Percentiles rank a stretch among this genome's conserved stretches.
Evolutionary conservation across 2,888 invertebrate species (phyloP).

Genomic region (Therioaphis trifolii): DNA sequence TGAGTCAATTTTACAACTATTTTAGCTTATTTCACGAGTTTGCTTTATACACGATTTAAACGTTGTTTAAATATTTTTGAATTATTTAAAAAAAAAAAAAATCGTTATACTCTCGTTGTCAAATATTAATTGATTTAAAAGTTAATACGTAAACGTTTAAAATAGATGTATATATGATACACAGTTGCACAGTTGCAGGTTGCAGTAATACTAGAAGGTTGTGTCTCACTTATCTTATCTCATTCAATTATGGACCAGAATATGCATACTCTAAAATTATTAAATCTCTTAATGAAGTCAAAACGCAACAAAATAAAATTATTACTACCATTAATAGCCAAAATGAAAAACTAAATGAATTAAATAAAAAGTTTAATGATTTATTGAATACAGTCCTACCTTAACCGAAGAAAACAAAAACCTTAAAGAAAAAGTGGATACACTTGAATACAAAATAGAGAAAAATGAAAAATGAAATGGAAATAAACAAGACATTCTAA

Average conservation of each 20-base stretch:
- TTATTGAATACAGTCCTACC: constrained; percentile 7
- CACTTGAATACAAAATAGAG: neutral
- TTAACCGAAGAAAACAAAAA: neutral
- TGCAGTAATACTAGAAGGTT: too few relatives aligned
- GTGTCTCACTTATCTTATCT: neutral
- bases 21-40: too few relatives aligned
- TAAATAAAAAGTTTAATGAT: neutral
- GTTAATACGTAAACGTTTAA: too few relatives aligned
- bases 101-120: too few relatives aligned
- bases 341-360: constrained; percentile 5
- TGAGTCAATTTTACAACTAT: too few relatives aligned
- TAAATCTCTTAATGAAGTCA: constrained; percentile 4
- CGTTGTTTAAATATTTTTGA: too few relatives aligned
- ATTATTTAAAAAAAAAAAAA: too few relatives aligned
- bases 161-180: too few relatives aligned
- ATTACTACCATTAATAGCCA: neutral
- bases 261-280: neutral
- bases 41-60: too few relatives aligned
- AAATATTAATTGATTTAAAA: too few relatives aligned
- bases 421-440: neutral
- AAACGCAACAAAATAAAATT: constrained; percentile 4
- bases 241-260: neutral
- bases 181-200: too few relatives aligned
- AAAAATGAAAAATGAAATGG: neutral
- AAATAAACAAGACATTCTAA: neutral